Base-by-base conservation (phyloP, 2,113 vertebrate genomes). In the Pedetes capensis region DNA sequence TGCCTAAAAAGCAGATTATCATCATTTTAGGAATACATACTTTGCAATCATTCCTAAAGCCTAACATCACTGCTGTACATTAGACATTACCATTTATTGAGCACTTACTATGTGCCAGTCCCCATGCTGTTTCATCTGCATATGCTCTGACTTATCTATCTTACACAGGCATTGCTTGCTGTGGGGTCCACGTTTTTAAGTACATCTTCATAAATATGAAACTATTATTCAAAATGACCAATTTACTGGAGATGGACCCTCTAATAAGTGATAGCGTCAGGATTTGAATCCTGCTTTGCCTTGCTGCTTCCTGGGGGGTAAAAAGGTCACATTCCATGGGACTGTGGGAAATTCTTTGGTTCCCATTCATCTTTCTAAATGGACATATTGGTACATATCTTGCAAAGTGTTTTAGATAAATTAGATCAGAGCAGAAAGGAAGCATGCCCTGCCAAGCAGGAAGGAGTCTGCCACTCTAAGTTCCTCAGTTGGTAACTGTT, bases 351-450 rank as follows among this genome's bases (percentile, higher is more conserved):
- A 82, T 81, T n/a, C n/a, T n/a, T n/a, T n/a, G n/a, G n/a, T n/a
- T n/a, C n/a, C 42, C 34, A 49, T 61, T 72, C 75, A 81, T 27
- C 32, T 93, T 93, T 89, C 87, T 44, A 78, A 91, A 39, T 89
- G 53, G n/a, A 84, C 81, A 39, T 14, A 69, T 89, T 68, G 61
- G 63, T 72, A 34, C 0, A 11, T 55, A 49, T n/a, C 1, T 69
- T 81, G 29, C 39, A 64, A 71, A 11, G 32, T 85, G 8, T 74
- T 82, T 61, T 90, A n/a, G 85, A 92, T 17, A 64, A n/a, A 25
- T 94, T 61, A 94, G 55, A 47, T 95, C 12, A 69, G 49, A 92
- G 66, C 11, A 44, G 16, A 75, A 89, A 57, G 69, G 37, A 83
- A 82, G 25, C 6, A 12, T 10, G 39, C 39, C 93, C 85, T 20